Base-by-base conservation (phyloP, 1,140 invertebrate genomes). In the Cydia fagiglandana region DNA sequence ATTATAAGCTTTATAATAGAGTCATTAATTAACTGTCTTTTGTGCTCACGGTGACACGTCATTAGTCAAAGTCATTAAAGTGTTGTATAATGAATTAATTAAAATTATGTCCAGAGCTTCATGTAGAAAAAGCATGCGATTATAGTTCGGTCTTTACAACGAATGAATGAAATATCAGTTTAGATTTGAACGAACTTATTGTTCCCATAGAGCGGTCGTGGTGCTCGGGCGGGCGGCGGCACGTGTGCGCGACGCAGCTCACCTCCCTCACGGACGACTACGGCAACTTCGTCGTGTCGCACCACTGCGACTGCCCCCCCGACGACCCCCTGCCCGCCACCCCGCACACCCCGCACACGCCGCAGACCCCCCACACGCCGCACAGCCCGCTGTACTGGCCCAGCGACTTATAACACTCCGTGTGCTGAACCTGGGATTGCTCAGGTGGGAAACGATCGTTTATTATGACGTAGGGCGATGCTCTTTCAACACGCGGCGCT, bases 211-310 rank as follows among this genome's bases (percentile, higher is more conserved):
- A 89, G 76, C 82, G 84, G 0, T 83, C 81, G 82, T 86, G 84
- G 87, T 80, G 86, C 80, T 79, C 81, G 5, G 84, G 82, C 73
- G 83, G 76, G 28, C 78, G 86, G 75, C 86, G 89, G 20, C 90
- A 91, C 83, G 84, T 88, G 77, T 93, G 92, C 83, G 88, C 85
- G n/a, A 83, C 81, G 38, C 83, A 87, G 1, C 91, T 92, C 83
- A 85, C 84, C 76, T 88, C 89, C 74, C 89, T 93, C 75, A 93
- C 92, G 4, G 92, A 93, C 87, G 92, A 93, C 86, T 93, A 93
- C 84, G 92, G 92, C 61, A 93, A 93, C 86, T 93, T 92, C 83
- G 88, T 91, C 28, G 90, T 88, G 86, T 74, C 81, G 47, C 86
- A 86, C 77, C 85, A 90, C 84, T 91, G 88, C 86, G 90, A 92